Evolutionary conservation across 2,113 vertebrate species (phyloP), one percentile per base, ranked within the genome.

Genomic region (Dinomys branickii): DNA sequence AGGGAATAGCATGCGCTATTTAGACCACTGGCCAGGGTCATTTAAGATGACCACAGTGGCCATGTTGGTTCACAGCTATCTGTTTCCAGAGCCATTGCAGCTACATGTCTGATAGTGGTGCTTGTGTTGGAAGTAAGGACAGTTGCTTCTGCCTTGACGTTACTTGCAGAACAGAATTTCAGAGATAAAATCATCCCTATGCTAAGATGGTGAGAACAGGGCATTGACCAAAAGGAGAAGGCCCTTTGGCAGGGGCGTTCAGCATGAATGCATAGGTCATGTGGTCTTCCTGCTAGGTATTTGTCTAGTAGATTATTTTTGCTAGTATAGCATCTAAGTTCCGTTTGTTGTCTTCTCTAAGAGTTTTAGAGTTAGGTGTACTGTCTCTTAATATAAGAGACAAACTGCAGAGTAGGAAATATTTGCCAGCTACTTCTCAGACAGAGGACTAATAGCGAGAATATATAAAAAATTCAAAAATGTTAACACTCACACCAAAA

Each of bases 71-170:
- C 19, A 47, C 9, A 24, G 33, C 3, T 0, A 0, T n/a, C 9
- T 0, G 1, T 12, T 5, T 54, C 2, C 17, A 6, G 28, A n/a
- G 87, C 47, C 30, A 2, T 28, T 47, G 26, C 44, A 30, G 33
- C 9, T 1, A 1, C 7, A 20, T 28, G n/a, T 20, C 35, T 26
- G 33, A 5, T 0, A 2, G 19, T 0, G 17, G 1, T 8, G 58
- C 50, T 1, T 0, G 2, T 19, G 41, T 33, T 13, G 41, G 73
- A 26, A 75, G 41, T 38, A 44, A 35, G 3, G 7, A 28, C 5
- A 22, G 8, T 56, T 35, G 87, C n/a, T 4, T 71, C 41, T 77
- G 30, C 11, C 17, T 67, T 30, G 41, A 59, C 22, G 65, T 82
- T n/a, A 33, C 17, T 28, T 47, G 50, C 28, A 86, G 56, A 58